These are phyloP conservation scores for Drosophila greeni DNA, from an alignment of 2,888 invertebrate species.

Conservation along the genomic window DNA sequence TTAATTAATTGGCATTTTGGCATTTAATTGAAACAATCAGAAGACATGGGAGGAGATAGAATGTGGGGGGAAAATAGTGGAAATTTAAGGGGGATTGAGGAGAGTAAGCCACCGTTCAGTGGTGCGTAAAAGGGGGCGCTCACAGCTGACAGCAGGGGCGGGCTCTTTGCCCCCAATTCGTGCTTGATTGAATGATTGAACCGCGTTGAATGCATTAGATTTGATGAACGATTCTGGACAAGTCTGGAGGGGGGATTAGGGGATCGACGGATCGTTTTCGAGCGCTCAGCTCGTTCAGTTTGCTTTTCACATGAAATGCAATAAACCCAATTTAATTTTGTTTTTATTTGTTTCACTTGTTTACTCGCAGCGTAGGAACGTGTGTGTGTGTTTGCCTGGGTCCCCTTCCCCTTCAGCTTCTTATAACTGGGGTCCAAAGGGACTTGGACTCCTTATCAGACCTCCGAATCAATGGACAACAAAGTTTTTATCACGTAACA, in stretches of 20 bases:
- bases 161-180: slow-evolving; percentile 24
- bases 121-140: slow-evolving; percentile 51
- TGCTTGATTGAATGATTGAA: slow-evolving; percentile 44
- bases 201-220: slow-evolving; percentile 45
- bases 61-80: no score
- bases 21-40: slow-evolving; percentile 64
- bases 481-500: slow-evolving; percentile 58
- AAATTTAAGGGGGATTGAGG: background rate
- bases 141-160: background rate
- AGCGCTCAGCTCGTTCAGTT: slow-evolving; percentile 43
- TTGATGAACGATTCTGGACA: slow-evolving; percentile 45
- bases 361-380: slow-evolving; percentile 55
- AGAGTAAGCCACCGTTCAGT: slow-evolving; percentile 36
- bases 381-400: slow-evolving; percentile 2
- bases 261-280: slow-evolving; percentile 13
- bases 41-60: slow-evolving; percentile 4
- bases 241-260: background rate
- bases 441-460: slow-evolving; percentile 53
- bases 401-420: background rate
- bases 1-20: slow-evolving; percentile 71
- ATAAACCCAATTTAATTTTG: slow-evolving; percentile 69
- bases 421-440: slow-evolving; percentile 4
- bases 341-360: slow-evolving; percentile 69
- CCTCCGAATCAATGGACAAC: slow-evolving; percentile 55
- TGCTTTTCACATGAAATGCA: slow-evolving; percentile 70